These are phyloP conservation scores for Rhinatrema bivittatum DNA, from an alignment of 2,797 vertebrate genomes.

Conservation along the genomic window DNA sequence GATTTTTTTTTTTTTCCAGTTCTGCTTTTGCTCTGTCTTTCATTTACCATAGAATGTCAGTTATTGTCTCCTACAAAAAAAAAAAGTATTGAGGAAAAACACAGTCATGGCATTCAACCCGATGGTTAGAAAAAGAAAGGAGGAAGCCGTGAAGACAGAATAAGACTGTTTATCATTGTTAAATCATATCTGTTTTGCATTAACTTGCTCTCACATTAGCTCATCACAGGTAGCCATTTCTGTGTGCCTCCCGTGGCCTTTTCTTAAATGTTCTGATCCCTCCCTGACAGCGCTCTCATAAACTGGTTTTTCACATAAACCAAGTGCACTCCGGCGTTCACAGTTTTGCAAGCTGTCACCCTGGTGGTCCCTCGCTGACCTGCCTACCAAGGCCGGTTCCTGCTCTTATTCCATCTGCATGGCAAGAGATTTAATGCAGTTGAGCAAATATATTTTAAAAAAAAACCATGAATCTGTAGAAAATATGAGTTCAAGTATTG, in stretches of 20 bases:
- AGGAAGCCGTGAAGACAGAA: conserved; percentile 53
- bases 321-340: too few species aligned
- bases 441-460: too few species aligned
- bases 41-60: conserved; percentile 96
- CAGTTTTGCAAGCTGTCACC: too few species aligned
- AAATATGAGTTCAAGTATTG: too few species aligned
- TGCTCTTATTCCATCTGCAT: too few species aligned
- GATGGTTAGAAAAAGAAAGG: conserved; percentile 50
- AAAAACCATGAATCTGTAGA: too few species aligned
- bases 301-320: too few species aligned
- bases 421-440: too few species aligned
- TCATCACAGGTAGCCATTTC: conserved; percentile 36
- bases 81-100: conserved; percentile 38
- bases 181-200: conserved; percentile 31
- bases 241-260: conserved; percentile 15
- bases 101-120: conserved; percentile 57
- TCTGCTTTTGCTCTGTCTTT: conserved; percentile 76
- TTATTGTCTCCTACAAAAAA: conserved; percentile 80
- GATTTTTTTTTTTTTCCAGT: conserved; percentile 79
- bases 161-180: conserved; percentile 54
- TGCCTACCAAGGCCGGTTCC: too few species aligned
- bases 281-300: too few species aligned
- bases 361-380: too few species aligned
- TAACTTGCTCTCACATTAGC: conserved; percentile 46
- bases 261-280: too few species aligned